Percentiles rank a stretch among this genome's conserved stretches.
phyloP scores from a whole-genome alignment of 2,888 invertebrate genomes.

The Cerastoderma edule region DNA sequence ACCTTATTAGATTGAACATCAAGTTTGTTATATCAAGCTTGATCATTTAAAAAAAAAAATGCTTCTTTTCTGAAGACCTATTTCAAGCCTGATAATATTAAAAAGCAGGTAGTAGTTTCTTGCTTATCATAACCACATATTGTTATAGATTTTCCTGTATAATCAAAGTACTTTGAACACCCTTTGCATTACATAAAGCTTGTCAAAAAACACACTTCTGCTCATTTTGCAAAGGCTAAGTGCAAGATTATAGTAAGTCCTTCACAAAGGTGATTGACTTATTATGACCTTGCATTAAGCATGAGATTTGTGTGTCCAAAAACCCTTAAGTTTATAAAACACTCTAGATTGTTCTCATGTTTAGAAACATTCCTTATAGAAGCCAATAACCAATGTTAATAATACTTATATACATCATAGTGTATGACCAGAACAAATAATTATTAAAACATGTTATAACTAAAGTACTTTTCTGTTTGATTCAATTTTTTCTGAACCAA shows the following conservation, averaged over 20 bases:
- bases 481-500: background rate
- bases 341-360: background rate
- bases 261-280: background rate
- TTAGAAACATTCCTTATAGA: conserved; percentile 16
- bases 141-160: too few species aligned
- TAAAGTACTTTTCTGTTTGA: background rate
- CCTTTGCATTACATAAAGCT: too few species aligned
- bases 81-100: too few species aligned
- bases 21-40: too few species aligned
- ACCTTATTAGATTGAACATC: too few species aligned
- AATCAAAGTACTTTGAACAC: too few species aligned
- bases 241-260: background rate
- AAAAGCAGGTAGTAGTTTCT: too few species aligned
- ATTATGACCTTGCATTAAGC: background rate
- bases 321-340: background rate
- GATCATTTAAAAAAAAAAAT: too few species aligned
- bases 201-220: too few species aligned
- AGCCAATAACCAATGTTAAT: conserved; percentile 9
- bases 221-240: background rate
- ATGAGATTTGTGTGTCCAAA: background rate
- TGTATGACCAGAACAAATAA: conserved; percentile 9
- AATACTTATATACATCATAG: conserved; percentile 17
- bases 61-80: too few species aligned
- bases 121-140: too few species aligned
- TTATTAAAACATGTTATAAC: conserved; percentile 15